phyloP scores from a whole-genome alignment of 2,797 vertebrate genomes.

The Dendrocincla fuliginosa region DNA sequence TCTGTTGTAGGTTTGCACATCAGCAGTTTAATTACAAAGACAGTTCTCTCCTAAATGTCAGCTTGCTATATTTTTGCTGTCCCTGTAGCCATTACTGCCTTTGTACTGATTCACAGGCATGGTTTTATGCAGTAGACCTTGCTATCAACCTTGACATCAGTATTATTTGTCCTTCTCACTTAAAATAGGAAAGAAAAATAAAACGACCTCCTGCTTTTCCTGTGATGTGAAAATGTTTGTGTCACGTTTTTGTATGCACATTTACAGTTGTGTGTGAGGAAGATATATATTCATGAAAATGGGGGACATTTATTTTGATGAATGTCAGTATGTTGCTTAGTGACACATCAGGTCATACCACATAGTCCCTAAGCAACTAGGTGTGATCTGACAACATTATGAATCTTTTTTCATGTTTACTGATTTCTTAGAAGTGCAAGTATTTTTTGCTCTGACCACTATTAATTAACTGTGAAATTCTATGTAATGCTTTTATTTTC shows the following conservation, averaged over 20 bases:
- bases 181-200: not conserved
- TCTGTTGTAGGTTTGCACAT: slow-evolving; percentile 40
- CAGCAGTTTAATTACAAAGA: slow-evolving; percentile 60
- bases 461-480: slow-evolving; percentile 22
- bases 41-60: slow-evolving; percentile 61
- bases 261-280: not conserved
- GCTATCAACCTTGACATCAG: slow-evolving; percentile 24
- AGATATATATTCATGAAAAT: not conserved
- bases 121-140: not conserved
- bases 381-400: slow-evolving; percentile 42
- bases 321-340: slow-evolving; percentile 51
- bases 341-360: slow-evolving; percentile 44
- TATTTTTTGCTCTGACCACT: not conserved
- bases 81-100: slow-evolving; percentile 18
- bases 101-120: not conserved
- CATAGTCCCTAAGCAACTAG: slow-evolving; percentile 60
- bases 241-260: not conserved
- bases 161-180: slow-evolving; percentile 16
- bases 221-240: not conserved
- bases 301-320: slow-evolving; percentile 28
- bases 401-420: not conserved
- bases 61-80: slow-evolving; percentile 52
- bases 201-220: not conserved
- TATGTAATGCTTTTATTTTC: slow-evolving; percentile 7
- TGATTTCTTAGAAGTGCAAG: slow-evolving; percentile 11